phyloP scores from a whole-genome alignment of 2,888 invertebrate genomes.

The Himalopsyche kuldschensis region DNA sequence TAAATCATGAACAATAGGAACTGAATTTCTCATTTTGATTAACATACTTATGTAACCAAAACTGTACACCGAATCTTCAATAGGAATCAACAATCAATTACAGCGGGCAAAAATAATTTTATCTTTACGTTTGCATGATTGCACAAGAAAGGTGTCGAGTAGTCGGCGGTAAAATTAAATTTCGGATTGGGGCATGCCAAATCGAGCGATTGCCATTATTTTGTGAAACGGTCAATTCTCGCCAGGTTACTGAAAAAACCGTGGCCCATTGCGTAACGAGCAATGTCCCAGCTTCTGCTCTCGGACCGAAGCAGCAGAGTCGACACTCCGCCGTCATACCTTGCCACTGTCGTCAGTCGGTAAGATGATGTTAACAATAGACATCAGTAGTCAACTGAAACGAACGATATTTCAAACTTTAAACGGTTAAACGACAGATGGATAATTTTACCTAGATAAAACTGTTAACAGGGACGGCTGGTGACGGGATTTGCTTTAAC shows the following conservation, averaged over 20 bases:
- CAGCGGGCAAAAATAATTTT: background rate
- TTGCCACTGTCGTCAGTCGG: background rate
- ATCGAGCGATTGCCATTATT: slow-evolving; percentile 23
- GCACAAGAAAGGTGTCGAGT: background rate
- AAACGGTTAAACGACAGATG: background rate
- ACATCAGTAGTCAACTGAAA: background rate
- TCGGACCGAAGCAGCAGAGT: background rate
- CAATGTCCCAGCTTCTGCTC: background rate
- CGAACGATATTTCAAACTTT: too few species aligned
- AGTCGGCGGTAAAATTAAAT: background rate
- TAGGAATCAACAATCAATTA: background rate
- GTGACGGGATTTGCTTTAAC: too few species aligned
- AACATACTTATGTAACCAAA: background rate
- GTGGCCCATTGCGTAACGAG: background rate
- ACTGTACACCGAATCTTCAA: slow-evolving; percentile 12
- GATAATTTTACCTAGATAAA: too few species aligned
- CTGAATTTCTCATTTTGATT: too few species aligned
- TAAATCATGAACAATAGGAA: too few species aligned
- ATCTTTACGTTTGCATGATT: background rate
- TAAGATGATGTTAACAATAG: background rate
- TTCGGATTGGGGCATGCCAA: slow-evolving; percentile 13
- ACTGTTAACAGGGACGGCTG: too few species aligned
- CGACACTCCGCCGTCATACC: background rate
- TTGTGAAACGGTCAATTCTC: slow-evolving; percentile 12
- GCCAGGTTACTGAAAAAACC: slow-evolving; percentile 10